phyloP scores from a whole-genome alignment of 2,797 vertebrate species.

The Cebuella pygmaea region DNA sequence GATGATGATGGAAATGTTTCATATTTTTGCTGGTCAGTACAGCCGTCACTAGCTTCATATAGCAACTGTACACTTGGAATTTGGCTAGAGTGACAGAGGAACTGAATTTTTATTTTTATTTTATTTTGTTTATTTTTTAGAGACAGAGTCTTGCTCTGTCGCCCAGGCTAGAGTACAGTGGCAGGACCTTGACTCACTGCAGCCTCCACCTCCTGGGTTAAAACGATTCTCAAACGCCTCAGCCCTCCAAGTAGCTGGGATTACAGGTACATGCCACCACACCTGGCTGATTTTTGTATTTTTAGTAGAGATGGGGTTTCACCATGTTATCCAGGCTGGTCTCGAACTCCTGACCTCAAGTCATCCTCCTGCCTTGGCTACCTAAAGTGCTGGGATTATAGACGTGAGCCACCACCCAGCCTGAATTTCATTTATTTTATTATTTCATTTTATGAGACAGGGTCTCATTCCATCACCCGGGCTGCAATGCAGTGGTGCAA shows the following conservation, averaged over 20 bases:
- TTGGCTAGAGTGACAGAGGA: not conserved
- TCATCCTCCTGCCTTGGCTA: too few relatives aligned
- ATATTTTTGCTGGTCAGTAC: not conserved
- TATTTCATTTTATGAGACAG: not conserved
- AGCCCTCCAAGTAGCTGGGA: not conserved
- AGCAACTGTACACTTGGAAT: not conserved
- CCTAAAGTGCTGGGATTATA: too few relatives aligned
- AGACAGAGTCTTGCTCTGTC: not conserved
- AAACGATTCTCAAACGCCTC: not conserved
- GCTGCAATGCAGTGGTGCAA: not conserved
- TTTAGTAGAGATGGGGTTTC: not conserved
- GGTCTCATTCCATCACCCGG: not conserved
- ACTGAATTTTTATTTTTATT: not conserved
- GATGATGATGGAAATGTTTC: too few relatives aligned
- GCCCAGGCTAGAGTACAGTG: not conserved
- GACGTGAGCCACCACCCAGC: too few relatives aligned
- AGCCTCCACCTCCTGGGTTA: not conserved
- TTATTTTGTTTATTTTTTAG: not conserved
- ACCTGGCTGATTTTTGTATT: not conserved
- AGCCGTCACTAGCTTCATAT: not conserved
- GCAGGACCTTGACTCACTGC: not conserved
- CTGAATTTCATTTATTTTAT: too few relatives aligned
- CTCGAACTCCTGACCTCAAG: too few relatives aligned
- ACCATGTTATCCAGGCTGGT: not conserved
- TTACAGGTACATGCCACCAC: not conserved